These are phyloP conservation scores for Dendrophyllia cribrosa DNA, from an alignment of 64 coral and sea anemone species.

Conservation along the genomic window DNA sequence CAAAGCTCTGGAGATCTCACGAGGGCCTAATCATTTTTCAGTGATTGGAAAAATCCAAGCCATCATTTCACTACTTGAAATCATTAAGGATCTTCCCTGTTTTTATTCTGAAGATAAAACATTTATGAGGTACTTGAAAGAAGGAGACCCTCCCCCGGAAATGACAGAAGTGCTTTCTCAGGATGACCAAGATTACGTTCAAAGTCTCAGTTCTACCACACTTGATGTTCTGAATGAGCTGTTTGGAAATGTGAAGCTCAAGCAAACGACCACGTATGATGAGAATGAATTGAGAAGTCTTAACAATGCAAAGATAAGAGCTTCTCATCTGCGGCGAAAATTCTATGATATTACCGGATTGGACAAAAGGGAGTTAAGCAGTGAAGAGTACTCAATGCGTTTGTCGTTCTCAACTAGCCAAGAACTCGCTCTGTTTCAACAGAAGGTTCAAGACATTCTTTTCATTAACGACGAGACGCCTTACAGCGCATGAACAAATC, in stretches of 20 bases:
- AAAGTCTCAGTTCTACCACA: constrained; percentile 16
- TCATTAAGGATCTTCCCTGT: constrained; percentile 52
- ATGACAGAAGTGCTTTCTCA: not conserved
- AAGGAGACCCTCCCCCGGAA: not conserved
- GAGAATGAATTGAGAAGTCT: constrained; percentile 35
- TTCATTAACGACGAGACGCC: constrained; percentile 50
- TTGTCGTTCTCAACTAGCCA: not conserved
- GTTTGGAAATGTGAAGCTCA: constrained; percentile 39
- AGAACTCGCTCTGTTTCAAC: not conserved
- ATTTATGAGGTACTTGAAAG: constrained; percentile 55
- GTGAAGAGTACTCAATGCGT: not conserved
- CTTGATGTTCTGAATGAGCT: constrained; percentile 44
- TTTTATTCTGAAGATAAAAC: constrained; percentile 29
- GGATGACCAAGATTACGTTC: constrained; percentile 47
- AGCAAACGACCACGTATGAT: constrained; percentile 17
- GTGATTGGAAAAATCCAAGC: constrained; percentile 73
- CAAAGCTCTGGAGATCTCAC: not conserved
- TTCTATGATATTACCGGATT: constrained; percentile 62
- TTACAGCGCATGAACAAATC: constrained; percentile 47
- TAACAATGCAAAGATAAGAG: constrained; percentile 52
- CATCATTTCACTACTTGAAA: constrained; percentile 47
- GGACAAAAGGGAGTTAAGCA: not conserved
- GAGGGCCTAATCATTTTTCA: constrained; percentile 6
- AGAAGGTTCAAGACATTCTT: constrained; percentile 59
- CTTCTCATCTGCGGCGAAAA: constrained; percentile 28